phyloP scores from a whole-genome alignment of 1,140 invertebrate genomes.

The Matsumurasca onukii region DNA sequence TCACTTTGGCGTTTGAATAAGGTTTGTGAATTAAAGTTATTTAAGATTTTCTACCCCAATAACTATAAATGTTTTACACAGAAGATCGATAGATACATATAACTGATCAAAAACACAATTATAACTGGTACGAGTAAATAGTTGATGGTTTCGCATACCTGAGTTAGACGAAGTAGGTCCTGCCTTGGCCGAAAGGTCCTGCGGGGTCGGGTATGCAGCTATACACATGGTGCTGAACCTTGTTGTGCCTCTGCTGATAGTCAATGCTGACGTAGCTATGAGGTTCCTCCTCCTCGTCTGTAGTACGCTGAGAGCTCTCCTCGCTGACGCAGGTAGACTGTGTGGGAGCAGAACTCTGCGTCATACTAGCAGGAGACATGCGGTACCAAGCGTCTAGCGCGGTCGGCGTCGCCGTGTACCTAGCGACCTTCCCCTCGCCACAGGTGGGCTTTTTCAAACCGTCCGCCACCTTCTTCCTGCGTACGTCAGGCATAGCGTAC shows the following conservation, averaged over 20 bases:
- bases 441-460: slow-evolving; percentile 29
- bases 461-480: slow-evolving; percentile 32
- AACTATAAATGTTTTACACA: too few species aligned
- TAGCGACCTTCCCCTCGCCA: slow-evolving; percentile 47
- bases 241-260: slow-evolving; percentile 46
- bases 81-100: too few species aligned
- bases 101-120: too few species aligned
- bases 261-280: slow-evolving; percentile 49
- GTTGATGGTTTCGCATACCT: too few species aligned
- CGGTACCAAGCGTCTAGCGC: slow-evolving; percentile 54
- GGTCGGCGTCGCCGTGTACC: slow-evolving; percentile 59
- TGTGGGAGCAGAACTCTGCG: slow-evolving; percentile 54
- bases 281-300: slow-evolving; percentile 58
- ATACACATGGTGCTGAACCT: slow-evolving; percentile 54
- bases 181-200: slow-evolving; percentile 42
- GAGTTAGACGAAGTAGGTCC: slow-evolving; percentile 44
- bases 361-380: slow-evolving; percentile 42
- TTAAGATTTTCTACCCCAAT: too few species aligned
- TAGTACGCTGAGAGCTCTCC: slow-evolving; percentile 57
- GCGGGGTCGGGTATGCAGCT: slow-evolving; percentile 56
- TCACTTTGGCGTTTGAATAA: too few species aligned
- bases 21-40: too few species aligned
- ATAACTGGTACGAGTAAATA: too few species aligned
- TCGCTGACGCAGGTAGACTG: slow-evolving; percentile 64
- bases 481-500: slow-evolving; percentile 80